A percentile compares a stretch with the other conserved stretches of the same genome.
Evolutionary conservation across 2,113 vertebrate genomes (phyloP).

Genomic region (Zosterops lateralis): DNA sequence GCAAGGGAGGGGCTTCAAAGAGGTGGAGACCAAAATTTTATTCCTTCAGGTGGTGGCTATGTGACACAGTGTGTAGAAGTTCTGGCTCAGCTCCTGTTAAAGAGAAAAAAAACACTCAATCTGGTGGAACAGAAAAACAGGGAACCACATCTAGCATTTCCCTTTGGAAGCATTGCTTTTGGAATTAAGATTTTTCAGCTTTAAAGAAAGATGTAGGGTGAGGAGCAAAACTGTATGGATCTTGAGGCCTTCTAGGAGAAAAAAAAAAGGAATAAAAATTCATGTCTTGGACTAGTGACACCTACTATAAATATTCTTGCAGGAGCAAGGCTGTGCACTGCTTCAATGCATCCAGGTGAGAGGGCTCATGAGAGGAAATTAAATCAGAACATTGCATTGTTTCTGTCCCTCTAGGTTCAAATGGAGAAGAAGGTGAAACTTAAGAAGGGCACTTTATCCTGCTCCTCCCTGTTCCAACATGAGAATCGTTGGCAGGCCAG

Average conservation of each 20-base stretch:
- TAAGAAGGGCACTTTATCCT: neutral
- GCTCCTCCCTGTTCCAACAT: neutral
- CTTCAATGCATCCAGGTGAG: constrained; percentile 44
- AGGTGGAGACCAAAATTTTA: neutral
- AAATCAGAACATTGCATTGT: constrained; percentile 14
- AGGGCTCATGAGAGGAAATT: constrained; percentile 16
- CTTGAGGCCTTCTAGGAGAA: neutral
- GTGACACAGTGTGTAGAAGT: neutral
- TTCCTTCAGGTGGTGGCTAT: neutral
- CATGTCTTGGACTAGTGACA: neutral
- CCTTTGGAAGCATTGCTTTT: neutral
- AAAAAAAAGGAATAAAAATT: neutral
- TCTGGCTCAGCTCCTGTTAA: neutral
- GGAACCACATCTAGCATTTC: neutral
- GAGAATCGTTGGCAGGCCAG: neutral
- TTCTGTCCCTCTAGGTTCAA: constrained; percentile 23
- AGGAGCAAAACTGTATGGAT: neutral
- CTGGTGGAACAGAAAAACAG: neutral
- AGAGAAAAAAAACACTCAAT: neutral
- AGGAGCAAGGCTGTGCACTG: neutral
- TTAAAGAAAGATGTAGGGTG: neutral
- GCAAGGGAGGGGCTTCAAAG: neutral
- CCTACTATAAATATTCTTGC: neutral
- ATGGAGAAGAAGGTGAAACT: neutral
- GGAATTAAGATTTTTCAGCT: neutral